Evolutionary conservation across 2,113 vertebrate genomes (phyloP).

Genomic region (Psophia crepitans): DNA sequence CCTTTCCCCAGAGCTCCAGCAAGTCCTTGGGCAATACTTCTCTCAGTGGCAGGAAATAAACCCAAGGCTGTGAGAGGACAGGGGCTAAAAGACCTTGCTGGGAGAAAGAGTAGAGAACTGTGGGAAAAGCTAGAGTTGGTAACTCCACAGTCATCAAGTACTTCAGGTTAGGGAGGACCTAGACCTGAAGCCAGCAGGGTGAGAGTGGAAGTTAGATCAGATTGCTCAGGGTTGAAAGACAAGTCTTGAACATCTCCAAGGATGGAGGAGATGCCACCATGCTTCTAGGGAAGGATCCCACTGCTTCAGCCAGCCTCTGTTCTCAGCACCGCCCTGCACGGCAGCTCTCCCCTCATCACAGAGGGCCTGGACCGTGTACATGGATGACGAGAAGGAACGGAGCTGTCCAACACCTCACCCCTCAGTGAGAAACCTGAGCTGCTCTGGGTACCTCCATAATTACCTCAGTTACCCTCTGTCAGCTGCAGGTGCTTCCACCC

Average conservation of each 20-base stretch:
- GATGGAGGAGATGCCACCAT: neutral
- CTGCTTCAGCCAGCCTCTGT: neutral
- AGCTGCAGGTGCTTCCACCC: neutral
- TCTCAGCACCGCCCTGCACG: rapidly evolving
- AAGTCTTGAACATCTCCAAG: neutral
- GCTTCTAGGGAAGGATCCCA: neutral
- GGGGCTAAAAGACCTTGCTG: neutral
- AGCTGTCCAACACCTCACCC: neutral
- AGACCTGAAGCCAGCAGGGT: neutral
- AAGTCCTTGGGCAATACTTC: neutral
- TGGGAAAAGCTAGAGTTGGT: neutral
- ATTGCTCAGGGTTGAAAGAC: neutral
- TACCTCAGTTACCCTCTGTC: neutral
- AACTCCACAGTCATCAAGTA: neutral
- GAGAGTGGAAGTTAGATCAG: neutral
- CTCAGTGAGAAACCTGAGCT: neutral
- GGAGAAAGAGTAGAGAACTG: neutral
- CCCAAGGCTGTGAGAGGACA: neutral
- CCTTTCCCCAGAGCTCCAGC: neutral
- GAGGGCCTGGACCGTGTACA: neutral
- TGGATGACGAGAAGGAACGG: neutral
- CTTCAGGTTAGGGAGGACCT: neutral
- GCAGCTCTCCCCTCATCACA: neutral
- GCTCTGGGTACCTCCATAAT: neutral
- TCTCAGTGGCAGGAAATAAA: neutral